Evolutionary conservation across 1,140 invertebrate species (phyloP).

Genomic region (Monomorium pharaonis): DNA sequence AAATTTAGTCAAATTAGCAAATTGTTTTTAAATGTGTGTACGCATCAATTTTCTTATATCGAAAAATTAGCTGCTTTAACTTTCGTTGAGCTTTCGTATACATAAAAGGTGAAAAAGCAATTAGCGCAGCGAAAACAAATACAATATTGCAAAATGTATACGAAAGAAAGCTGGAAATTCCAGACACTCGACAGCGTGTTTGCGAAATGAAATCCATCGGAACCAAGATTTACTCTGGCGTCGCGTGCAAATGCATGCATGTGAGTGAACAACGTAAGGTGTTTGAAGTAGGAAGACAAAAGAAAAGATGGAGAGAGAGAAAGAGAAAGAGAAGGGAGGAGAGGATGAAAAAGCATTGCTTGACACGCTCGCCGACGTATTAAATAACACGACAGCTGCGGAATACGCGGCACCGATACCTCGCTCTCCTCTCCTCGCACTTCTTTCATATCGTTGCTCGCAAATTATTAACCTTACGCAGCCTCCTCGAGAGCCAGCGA

Average conservation of each 20-base stretch:
- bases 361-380: slow-evolving; percentile 43
- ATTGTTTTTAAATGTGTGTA: no score
- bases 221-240: slow-evolving; percentile 14
- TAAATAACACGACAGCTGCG: slow-evolving; percentile 61
- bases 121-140: neutral
- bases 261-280: slow-evolving; percentile 8
- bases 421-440: neutral
- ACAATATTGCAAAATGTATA: neutral
- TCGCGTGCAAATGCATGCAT: slow-evolving; percentile 21
- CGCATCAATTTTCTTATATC: neutral
- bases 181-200: slow-evolving; percentile 18
- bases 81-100: neutral
- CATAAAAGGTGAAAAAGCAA: neutral
- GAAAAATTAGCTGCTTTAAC: neutral
- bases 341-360: neutral
- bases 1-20: no score
- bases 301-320: neutral
- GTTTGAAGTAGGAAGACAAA: slow-evolving; percentile 2
- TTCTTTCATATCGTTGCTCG: slow-evolving; percentile 9
- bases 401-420: slow-evolving; percentile 46
- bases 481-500: neutral
- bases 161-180: neutral
- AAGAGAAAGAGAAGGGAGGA: neutral
- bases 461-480: slow-evolving; percentile 30
- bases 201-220: slow-evolving; percentile 45